A percentile compares a stretch with the other conserved stretches of the same genome.
Evolutionary conservation across 2,888 invertebrate species (phyloP).

Genomic region (Tupiocoris notatus): DNA sequence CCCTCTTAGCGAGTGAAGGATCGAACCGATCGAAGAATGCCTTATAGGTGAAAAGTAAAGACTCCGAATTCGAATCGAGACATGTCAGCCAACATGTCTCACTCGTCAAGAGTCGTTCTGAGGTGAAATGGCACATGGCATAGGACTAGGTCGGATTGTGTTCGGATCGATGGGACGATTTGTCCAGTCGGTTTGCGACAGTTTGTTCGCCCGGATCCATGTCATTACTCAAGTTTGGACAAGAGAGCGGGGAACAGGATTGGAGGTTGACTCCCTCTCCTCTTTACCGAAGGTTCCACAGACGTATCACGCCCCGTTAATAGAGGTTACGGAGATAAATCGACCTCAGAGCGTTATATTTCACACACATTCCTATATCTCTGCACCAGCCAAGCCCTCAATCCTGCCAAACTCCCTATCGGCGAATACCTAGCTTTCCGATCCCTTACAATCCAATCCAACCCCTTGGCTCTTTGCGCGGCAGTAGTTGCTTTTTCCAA

Average conservation of each 20-base stretch:
- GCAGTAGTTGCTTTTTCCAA: not conserved
- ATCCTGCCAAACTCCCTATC: too few relatives aligned
- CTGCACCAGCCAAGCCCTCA: not conserved
- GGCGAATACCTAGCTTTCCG: too few relatives aligned
- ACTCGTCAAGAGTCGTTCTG: not conserved
- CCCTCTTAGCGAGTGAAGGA: not conserved
- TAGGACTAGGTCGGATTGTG: not conserved
- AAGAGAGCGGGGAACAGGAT: not conserved
- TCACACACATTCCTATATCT: conserved; percentile 35
- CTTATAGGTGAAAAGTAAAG: not conserved
- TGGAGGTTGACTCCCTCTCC: not conserved
- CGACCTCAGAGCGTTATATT: conserved; percentile 36
- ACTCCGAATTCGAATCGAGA: not conserved
- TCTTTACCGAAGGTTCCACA: not conserved
- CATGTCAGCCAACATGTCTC: not conserved
- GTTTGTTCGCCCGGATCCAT: conserved; percentile 38
- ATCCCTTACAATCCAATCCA: too few relatives aligned
- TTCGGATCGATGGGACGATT: conserved; percentile 31
- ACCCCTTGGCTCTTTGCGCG: not conserved
- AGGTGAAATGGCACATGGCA: not conserved
- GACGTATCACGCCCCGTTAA: conserved; percentile 36
- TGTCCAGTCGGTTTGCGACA: conserved; percentile 41
- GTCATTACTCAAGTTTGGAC: conserved; percentile 40
- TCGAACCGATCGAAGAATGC: too few relatives aligned
- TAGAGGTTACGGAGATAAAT: conserved; percentile 36